Percentiles rank a stretch among this genome's conserved stretches.
Evolutionary conservation across 1,140 invertebrate species (phyloP).

Genomic region (Dolichoris vasculosae): DNA sequence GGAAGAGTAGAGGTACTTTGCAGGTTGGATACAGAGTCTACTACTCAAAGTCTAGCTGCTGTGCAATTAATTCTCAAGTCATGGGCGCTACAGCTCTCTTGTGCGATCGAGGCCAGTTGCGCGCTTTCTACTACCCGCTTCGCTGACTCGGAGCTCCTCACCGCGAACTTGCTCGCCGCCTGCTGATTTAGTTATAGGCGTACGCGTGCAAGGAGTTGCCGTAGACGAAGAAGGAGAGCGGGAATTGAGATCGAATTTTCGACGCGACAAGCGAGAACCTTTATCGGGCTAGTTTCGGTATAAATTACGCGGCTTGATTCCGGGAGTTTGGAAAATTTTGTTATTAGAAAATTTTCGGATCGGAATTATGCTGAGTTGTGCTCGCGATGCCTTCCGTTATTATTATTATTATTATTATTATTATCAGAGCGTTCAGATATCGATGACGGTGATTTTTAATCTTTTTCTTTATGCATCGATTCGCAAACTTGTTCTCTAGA

Average conservation of each 20-base stretch:
- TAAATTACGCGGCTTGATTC: constrained; percentile 9
- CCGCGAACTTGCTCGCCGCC: constrained; percentile 51
- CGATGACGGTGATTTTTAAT: too few species aligned
- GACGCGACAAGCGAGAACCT: not conserved
- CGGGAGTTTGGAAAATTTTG: constrained; percentile 5
- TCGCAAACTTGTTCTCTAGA: too few species aligned
- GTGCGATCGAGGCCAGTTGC: constrained; percentile 38
- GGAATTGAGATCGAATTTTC: constrained; percentile 29
- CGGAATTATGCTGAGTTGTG: not conserved
- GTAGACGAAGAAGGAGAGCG: not conserved
- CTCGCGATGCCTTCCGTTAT: too few species aligned
- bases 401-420: too few species aligned
- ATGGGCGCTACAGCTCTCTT: constrained; percentile 34
- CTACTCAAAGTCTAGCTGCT: constrained; percentile 64
- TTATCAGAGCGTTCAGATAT: too few species aligned
- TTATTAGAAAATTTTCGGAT: not conserved
- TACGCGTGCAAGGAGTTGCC: constrained; percentile 16
- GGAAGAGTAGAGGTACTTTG: constrained; percentile 8
- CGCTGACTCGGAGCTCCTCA: constrained; percentile 49
- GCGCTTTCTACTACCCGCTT: constrained; percentile 36
- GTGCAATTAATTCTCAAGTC: constrained; percentile 65
- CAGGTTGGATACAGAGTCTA: constrained; percentile 29
- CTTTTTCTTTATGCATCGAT: too few species aligned
- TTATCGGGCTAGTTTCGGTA: not conserved
- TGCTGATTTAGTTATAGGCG: constrained; percentile 42